Percentiles rank a stretch among this genome's conserved stretches.
Conservation (phyloP, 2,113 vertebrate species). For the Procavia capensis region DNA sequence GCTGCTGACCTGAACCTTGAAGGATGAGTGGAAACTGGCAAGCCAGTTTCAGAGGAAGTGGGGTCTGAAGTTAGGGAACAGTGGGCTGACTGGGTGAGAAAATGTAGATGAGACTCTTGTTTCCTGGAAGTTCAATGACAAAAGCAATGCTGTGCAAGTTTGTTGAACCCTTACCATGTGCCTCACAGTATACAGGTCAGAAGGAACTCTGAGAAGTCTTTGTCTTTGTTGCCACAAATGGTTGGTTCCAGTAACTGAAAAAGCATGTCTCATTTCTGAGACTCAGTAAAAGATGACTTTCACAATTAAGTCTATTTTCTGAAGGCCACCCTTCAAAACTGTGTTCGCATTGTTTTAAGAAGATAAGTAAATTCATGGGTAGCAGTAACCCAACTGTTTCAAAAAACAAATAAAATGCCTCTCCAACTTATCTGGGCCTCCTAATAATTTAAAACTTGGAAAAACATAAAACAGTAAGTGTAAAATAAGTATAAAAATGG, state of each 20-base stretch:
- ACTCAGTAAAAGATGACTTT: neutral
- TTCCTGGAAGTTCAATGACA: neutral
- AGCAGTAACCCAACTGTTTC: neutral
- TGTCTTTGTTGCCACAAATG: neutral
- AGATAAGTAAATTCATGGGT: constrained; percentile 5
- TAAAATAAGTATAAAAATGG: constrained; percentile 35
- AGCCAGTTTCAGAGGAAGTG: neutral
- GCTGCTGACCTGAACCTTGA: neutral
- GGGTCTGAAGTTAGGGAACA: neutral
- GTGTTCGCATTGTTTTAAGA: constrained; percentile 24
- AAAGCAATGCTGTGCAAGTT: neutral
- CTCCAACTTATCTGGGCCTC: neutral
- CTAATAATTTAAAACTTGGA: constrained; percentile 8
- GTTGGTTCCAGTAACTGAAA: constrained; percentile 11
- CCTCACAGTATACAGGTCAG: neutral
- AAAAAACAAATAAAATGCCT: neutral
- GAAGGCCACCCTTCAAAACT: constrained; percentile 11
- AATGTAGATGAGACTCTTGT: neutral
- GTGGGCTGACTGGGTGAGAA: neutral
- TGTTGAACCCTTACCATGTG: neutral
- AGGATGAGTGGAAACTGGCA: neutral
- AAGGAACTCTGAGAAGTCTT: neutral
- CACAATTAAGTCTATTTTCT: neutral
- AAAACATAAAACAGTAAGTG: neutral
- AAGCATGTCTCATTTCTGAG: neutral